phyloP scores from a whole-genome alignment of 2,888 invertebrate genomes.

The Drosophila meridionalis region DNA sequence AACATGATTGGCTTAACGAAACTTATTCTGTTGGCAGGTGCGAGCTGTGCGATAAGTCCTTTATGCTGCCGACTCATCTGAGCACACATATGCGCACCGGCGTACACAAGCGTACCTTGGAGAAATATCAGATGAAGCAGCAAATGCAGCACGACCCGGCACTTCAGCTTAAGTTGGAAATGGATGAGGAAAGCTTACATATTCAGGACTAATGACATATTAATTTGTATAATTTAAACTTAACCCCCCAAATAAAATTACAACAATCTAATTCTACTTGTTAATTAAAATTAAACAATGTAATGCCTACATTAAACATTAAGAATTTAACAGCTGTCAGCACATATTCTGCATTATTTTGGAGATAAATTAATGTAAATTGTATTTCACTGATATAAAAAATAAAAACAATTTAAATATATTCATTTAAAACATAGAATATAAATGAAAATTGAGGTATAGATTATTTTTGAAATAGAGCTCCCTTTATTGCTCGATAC shows the following conservation, averaged over 20 bases:
- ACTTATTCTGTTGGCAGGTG: constrained; percentile 44
- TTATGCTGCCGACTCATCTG: constrained; percentile 74
- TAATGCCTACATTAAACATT: constrained; percentile 10
- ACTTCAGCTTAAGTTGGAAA: constrained; percentile 65
- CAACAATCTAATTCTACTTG: constrained; percentile 24
- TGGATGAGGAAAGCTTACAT: constrained; percentile 70
- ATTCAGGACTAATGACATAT: constrained; percentile 54
- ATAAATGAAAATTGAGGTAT: too few species aligned
- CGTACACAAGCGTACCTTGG: constrained; percentile 71
- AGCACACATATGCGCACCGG: constrained; percentile 72
- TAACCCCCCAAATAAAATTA: constrained; percentile 31
- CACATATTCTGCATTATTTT: neutral
- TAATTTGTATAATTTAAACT: constrained; percentile 14
- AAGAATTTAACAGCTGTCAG: constrained; percentile 8
- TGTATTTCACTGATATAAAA: neutral
- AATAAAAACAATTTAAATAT: neutral
- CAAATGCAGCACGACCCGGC: constrained; percentile 62
- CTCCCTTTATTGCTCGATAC: too few species aligned
- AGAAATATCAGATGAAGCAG: constrained; percentile 67
- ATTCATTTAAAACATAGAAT: too few species aligned
- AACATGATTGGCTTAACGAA: too few species aligned
- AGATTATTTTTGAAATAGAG: too few species aligned
- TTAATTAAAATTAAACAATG: constrained; percentile 41
- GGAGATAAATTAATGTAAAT: neutral
- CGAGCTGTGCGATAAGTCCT: constrained; percentile 73